Evolutionary conservation across 2,888 invertebrate genomes (phyloP).

Genomic region (Parnassius apollo): DNA sequence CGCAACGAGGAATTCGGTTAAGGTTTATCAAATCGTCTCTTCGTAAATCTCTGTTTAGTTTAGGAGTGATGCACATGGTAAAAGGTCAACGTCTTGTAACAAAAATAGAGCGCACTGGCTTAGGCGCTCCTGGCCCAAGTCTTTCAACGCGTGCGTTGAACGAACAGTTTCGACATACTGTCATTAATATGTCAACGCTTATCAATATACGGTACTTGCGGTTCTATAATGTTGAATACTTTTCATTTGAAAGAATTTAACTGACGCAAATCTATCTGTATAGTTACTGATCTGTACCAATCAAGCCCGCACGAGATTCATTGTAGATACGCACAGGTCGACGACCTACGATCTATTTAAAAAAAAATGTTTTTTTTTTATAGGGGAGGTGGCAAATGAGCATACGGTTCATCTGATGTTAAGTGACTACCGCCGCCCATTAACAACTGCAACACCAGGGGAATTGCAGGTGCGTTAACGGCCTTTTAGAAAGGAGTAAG

Average conservation of each 20-base stretch:
- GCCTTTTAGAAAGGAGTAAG: no score
- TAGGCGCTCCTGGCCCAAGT: constrained; percentile 56
- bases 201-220: constrained; percentile 61
- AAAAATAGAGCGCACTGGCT: constrained; percentile 64
- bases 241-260: constrained; percentile 19
- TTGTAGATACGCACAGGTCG: constrained; percentile 49
- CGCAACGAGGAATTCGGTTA: constrained; percentile 12
- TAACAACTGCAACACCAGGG: no score
- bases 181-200: constrained; percentile 74
- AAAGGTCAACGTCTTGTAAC: constrained; percentile 72
- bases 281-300: constrained; percentile 17
- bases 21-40: constrained; percentile 31
- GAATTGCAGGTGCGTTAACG: no score
- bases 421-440: no score
- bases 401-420: no score
- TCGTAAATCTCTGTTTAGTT: constrained; percentile 51
- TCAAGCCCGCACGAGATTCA: constrained; percentile 34
- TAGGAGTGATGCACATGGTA: constrained; percentile 42
- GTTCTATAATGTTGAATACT: constrained; percentile 32
- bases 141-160: constrained; percentile 44
- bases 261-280: constrained; percentile 1
- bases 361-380: constrained; percentile 39
- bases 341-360: constrained; percentile 70
- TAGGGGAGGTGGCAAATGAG: no score
- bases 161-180: constrained; percentile 60